These are phyloP conservation scores for Pristionchus arcanus DNA, from an alignment of 2,888 invertebrate genomes.

Conservation along the genomic window DNA sequence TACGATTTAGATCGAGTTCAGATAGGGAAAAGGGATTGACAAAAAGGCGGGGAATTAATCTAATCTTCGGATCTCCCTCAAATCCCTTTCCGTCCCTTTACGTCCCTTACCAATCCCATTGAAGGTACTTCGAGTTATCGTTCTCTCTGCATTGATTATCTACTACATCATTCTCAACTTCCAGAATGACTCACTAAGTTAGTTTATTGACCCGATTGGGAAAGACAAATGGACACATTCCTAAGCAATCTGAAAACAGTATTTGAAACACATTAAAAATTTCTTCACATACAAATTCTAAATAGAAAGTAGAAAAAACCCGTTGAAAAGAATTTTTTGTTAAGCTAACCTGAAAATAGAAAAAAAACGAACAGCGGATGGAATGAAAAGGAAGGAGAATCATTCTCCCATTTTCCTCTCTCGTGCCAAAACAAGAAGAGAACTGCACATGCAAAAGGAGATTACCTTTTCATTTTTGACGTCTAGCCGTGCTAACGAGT, in stretches of 20 bases:
- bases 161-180: slow-evolving; percentile 51
- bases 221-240: background rate
- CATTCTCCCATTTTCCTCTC: background rate
- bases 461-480: background rate
- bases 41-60: slow-evolving; percentile 48
- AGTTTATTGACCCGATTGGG: background rate
- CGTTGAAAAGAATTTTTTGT: background rate
- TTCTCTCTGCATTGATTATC: slow-evolving; percentile 49
- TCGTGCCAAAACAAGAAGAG: background rate
- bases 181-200: slow-evolving; percentile 24
- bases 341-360: background rate
- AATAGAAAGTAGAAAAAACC: too few species aligned
- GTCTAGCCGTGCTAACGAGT: background rate
- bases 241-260: background rate
- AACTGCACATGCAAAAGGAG: background rate
- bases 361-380: background rate
- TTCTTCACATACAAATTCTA: too few species aligned
- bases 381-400: background rate
- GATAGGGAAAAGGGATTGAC: slow-evolving; percentile 40
- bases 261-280: too few species aligned
- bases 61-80: slow-evolving; percentile 36
- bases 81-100: background rate
- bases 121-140: slow-evolving; percentile 48
- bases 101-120: slow-evolving; percentile 8
- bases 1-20: slow-evolving; percentile 31